Evolutionary conservation across 64 coral and sea anemone species (phyloP), one percentile per base, ranked within the genome.

Genomic region (Platygyra sinensis): DNA sequence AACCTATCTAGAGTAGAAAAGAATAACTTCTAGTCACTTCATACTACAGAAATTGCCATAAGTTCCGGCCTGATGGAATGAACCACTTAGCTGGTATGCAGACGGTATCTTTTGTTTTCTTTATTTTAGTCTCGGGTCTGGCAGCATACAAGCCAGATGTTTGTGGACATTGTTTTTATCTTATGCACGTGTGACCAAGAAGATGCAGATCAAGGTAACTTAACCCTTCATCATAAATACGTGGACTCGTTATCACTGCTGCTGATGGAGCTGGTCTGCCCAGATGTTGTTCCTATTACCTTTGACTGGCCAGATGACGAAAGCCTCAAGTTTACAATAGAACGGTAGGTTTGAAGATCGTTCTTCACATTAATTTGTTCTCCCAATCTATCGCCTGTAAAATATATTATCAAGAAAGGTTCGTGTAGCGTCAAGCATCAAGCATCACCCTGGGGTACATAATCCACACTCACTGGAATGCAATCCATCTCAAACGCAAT

Each of bases 261-360:
- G 71, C 22, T 97, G 18, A 94, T 97, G 95, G 91, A 97, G 55
- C 73, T 80, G 28, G 95, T 97, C 54, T 97, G 95, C 75, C 91
- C 95, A 6, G 88, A 97, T 61, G 84, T 94, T 62, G 77, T 97
- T 30, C 92, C 88, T 8, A 79, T 49, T 28, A 80, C 67, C 4
- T 92, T 86, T 80, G 95, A 97, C 27, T 97, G 95, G 95, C 95
- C 95, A 5, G 95, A 97, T 24, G 95, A 97, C 19, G 95, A 97
- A 46, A 90, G 76, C 3, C 72, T 97, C 17, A 97, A 97, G 72
- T 94, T 91, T 36, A 97, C 63, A 64, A 72, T 97, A 16, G 95
- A 97, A 97, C 89, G 95, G 95, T 94, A 89, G 67, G 50, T 30
- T 19, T 11, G n/a, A 24, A 69, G 22, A 69, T 10, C 22, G 6